Evolutionary conservation across 2,113 vertebrate species (phyloP).

Genomic region (Enhydra lutris): DNA sequence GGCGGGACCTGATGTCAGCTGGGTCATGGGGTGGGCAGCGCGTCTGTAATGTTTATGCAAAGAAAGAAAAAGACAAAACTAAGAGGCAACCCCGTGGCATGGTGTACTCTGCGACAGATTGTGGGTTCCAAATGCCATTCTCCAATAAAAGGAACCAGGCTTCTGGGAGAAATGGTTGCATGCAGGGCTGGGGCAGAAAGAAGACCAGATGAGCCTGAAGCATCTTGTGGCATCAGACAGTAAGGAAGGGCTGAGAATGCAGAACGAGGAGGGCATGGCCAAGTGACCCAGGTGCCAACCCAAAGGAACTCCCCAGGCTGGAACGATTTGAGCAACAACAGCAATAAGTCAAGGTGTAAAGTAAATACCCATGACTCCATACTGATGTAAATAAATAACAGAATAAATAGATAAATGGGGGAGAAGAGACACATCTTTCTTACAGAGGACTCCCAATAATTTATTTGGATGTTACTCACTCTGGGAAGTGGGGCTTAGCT

Average conservation of each 20-base stretch:
- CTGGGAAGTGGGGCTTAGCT: background rate
- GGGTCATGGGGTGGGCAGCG: background rate
- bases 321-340: background rate
- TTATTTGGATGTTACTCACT: background rate
- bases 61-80: background rate
- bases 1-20: background rate
- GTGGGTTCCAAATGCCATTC: background rate
- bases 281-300: background rate
- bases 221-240: background rate
- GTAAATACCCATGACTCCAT: background rate
- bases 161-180: background rate
- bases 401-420: background rate
- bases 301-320: background rate
- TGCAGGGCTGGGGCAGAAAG: background rate
- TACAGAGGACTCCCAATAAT: background rate
- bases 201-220: background rate
- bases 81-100: background rate
- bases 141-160: background rate
- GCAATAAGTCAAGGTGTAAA: background rate
- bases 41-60: background rate
- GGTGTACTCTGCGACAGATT: too few relatives aligned
- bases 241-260: background rate
- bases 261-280: fast-evolving
- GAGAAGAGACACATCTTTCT: background rate
- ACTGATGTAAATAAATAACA: background rate